Conservation (phyloP, 2,113 vertebrate genomes). For the human (Homo sapiens) region DNA sequence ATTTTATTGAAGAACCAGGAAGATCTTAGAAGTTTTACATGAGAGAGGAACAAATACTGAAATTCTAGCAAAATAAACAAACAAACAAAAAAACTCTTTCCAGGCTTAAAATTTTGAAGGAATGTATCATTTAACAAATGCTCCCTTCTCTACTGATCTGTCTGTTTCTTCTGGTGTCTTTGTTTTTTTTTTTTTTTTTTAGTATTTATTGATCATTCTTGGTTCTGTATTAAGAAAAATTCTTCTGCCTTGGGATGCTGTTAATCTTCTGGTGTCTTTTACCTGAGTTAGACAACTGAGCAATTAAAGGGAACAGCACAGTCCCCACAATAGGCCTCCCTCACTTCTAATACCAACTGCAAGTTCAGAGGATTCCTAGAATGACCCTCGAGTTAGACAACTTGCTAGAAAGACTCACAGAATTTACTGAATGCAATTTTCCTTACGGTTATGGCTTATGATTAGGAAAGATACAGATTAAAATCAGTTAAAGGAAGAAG, state of each 20-base stretch:
- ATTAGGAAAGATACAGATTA: background rate
- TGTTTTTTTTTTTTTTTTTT: too few species aligned
- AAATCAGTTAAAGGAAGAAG: background rate
- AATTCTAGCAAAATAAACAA: background rate
- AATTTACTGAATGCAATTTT: background rate
- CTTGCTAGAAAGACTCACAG: background rate
- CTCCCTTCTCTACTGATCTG: background rate
- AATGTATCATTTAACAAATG: background rate
- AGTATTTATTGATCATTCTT: too few species aligned
- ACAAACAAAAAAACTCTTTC: background rate
- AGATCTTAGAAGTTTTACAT: background rate
- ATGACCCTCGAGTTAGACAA: background rate
- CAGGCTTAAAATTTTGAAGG: background rate
- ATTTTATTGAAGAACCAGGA: background rate
- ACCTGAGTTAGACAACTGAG: background rate
- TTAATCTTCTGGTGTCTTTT: background rate
- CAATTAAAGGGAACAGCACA: background rate
- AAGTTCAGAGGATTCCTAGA: background rate
- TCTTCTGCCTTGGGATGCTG: too few species aligned
- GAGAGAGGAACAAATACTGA: background rate
- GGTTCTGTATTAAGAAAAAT: too few species aligned
- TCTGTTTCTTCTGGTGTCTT: background rate
- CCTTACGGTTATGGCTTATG: background rate
- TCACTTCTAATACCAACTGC: background rate
- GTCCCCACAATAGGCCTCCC: background rate